Evolutionary conservation across 2,113 vertebrate species (phyloP), one percentile per base, ranked within the genome.

Genomic region (Mesitornis unicolor): DNA sequence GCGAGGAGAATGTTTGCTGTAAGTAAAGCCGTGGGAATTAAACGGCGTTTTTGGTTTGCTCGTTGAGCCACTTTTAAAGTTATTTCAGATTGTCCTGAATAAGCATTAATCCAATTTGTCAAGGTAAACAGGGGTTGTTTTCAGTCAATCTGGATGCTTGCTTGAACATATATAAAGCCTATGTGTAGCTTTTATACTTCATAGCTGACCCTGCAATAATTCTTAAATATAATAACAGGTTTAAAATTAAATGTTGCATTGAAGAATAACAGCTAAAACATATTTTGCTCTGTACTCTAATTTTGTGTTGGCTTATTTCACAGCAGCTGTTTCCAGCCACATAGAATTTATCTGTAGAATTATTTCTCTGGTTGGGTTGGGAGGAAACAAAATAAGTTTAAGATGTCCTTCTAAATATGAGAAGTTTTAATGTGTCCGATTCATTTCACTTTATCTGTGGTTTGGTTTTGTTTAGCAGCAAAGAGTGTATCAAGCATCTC

Each of bases 381-480:
- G 24, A 61, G n/a, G 16, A 77, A 75, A 88, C 56, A 77, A 81
- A 90, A 54, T 51, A 84, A 93, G 84, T 75, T n/a, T 28, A 91
- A 81, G n/a, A 35, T 42, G n/a, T 11, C 26, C 31, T 77, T 80
- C 65, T 83, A 82, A 81, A 67, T 36, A 77, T 7, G 60, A 94
- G 21, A 20, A 63, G 21, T 92, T 88, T 81, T 81, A 77, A n/a
- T 59, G 19, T 43, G 50, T 77, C 35, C 35, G 43, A 43, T 84
- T 70, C 0, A 0, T 78, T 91, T 95, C 59, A 77, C 24, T 91
- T 83, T 64, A 43, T 92, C 71, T 95, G 90, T 91, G 69, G 21
- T 84, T 84, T 83, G 60, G 59, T 90, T 95, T 95, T 89, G 75
- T n/a, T 89, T 78, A 87, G 89, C 86, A 93, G 82, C 54, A 74